Evolutionary conservation across 2,888 invertebrate genomes (phyloP).

Genomic region (Drosophila limbata): DNA sequence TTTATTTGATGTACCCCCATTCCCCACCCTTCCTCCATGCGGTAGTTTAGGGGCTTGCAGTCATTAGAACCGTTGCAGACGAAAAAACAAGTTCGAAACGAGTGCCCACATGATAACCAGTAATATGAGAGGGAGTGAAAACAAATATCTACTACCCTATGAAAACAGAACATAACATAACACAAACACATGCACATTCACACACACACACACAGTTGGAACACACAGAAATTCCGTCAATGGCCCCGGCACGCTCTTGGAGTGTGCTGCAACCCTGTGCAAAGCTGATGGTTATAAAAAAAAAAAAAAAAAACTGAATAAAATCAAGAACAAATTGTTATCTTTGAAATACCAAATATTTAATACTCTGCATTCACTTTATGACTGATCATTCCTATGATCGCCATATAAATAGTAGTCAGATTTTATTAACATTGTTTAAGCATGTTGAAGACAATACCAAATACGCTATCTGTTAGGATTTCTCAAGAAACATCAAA

Average conservation of each 20-base stretch:
- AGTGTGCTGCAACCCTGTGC: slow-evolving; percentile 69
- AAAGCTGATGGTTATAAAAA: slow-evolving; percentile 50
- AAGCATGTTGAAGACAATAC: too few relatives aligned
- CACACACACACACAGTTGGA: slow-evolving; percentile 19
- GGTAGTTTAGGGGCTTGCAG: slow-evolving; percentile 17
- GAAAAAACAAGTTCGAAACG: slow-evolving; percentile 44
- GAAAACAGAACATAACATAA: slow-evolving; percentile 23
- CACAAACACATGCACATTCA: slow-evolving; percentile 26
- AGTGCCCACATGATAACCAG: slow-evolving; percentile 36
- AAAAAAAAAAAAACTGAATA: not conserved
- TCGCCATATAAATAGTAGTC: too few relatives aligned
- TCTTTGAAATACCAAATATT: not conserved
- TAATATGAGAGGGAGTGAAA: slow-evolving; percentile 2
- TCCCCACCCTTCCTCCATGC: not conserved
- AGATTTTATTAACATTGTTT: too few relatives aligned
- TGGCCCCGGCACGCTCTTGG: slow-evolving; percentile 49
- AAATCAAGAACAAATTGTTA: not conserved
- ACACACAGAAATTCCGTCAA: slow-evolving; percentile 68
- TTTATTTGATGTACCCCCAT: not conserved
- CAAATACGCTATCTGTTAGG: too few relatives aligned
- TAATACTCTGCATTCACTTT: not conserved
- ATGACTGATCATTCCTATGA: too few relatives aligned
- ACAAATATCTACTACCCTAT: slow-evolving; percentile 41
- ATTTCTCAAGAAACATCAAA: too few relatives aligned
- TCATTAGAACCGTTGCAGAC: slow-evolving; percentile 63